Conservation (phyloP, 2,797 vertebrate genomes). For the Argya squamiceps region DNA sequence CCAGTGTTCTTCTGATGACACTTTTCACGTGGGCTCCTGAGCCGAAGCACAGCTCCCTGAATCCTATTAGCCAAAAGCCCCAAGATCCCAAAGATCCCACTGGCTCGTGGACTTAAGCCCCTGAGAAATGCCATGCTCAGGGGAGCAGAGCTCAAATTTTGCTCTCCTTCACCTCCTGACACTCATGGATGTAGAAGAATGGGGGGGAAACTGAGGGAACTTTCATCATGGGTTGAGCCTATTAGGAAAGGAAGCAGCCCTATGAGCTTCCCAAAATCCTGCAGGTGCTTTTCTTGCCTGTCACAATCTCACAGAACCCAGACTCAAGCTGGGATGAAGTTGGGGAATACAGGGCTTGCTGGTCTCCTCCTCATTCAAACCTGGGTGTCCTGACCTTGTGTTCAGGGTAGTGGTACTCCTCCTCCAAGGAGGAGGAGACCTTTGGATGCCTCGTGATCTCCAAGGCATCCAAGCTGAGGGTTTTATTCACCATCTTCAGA, state of each 20-base stretch:
- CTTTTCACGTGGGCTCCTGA: background rate
- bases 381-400: background rate
- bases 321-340: background rate
- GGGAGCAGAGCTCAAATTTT: background rate
- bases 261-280: background rate
- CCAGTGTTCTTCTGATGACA: background rate
- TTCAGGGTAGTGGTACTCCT: background rate
- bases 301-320: background rate
- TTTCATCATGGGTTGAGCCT: background rate
- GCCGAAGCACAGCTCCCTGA: background rate
- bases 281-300: accelerated
- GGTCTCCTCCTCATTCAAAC: background rate
- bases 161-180: background rate
- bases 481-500: background rate
- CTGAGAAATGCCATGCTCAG: background rate
- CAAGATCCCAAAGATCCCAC: conserved; percentile 5
- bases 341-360: background rate
- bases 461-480: background rate
- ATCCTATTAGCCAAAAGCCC: conserved; percentile 2
- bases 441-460: background rate
- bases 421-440: background rate
- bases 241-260: background rate
- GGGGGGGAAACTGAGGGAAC: background rate
- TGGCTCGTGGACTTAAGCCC: background rate
- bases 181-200: background rate